A percentile compares a stretch with the other conserved stretches of the same genome.
Conservation (phyloP, 35 echinoderm and acorn worm species). For the Lytechinus pictus region DNA sequence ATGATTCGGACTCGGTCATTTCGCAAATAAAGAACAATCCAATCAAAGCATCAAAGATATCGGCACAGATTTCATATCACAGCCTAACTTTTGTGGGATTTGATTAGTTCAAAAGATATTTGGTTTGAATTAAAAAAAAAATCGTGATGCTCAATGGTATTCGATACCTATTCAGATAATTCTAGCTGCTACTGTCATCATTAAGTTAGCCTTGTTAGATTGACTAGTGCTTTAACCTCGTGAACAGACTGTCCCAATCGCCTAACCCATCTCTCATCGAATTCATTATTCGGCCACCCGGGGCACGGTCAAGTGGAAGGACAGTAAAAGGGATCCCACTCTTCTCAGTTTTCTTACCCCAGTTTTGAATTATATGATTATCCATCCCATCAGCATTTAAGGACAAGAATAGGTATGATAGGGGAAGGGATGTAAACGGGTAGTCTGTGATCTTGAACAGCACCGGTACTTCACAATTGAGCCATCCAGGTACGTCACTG, state of each 20-base stretch:
- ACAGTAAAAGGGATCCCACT: not conserved
- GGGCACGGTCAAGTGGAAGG: constrained; percentile 1
- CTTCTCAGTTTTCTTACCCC: not conserved
- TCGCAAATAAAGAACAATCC: no score
- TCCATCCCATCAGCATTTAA: not conserved
- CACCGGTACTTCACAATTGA: not conserved
- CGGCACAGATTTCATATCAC: no score
- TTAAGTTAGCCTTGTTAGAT: not conserved
- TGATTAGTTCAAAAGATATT: not conserved
- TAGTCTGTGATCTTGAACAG: not conserved
- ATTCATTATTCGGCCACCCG: constrained; percentile 5
- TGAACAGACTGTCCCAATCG: not conserved
- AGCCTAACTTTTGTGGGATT: not conserved
- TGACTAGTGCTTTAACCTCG: not conserved
- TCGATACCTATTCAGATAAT: not conserved
- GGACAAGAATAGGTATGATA: not conserved
- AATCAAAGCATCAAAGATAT: no score
- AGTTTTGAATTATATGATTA: not conserved
- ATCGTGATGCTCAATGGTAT: no score
- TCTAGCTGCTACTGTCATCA: not conserved
- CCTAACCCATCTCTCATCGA: not conserved
- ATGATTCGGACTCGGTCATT: no score
- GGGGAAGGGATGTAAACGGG: not conserved
- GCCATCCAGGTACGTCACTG: not conserved
- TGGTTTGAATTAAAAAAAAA: not conserved